Base-by-base conservation (phyloP, 2,113 vertebrate genomes). In the Piprites chloris region DNA sequence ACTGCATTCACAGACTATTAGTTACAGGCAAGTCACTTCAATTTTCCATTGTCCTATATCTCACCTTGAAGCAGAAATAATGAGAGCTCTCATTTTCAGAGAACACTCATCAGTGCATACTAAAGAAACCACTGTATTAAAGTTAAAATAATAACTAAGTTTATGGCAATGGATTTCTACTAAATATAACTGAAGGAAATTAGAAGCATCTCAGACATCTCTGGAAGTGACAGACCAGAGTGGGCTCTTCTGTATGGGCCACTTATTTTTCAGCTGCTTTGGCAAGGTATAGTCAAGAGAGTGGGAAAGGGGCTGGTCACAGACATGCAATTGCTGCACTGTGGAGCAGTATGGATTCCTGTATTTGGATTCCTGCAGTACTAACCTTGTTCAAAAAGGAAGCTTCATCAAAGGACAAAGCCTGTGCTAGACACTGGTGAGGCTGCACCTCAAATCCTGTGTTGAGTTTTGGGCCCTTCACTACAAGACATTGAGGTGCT, bases 401-500 rank as follows among this genome's bases (percentile, higher is more conserved):
- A 85, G 9, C 14, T 73, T 76, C 79, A 35, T 35, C 3, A 5
- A 79, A 68, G 55, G 47, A 68, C 7, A 74, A 75, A 67, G 14
- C 62, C 39, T 46, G 3, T 32, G 11, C 53, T 35, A 32, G 20
- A n/a, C 46, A 30, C 28, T 75, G 20, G 24, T 47, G n/a, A 24
- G 16, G 24, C 53, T 41, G 71, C 24, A 32, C 21, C n/a, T 41
- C 2, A 1, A 39, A 53, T 53, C 11, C 39, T 22, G 23, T 46
- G 46, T 26, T 75, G 0, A 0, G 9, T 47, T 68, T 53, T 47
- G n/a, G 20, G 28, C 7, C 6, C 3, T 41, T 75, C 39, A 14
- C 20, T 53, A 12, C 39, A 61, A 55, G 11, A 14, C 13, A 9
- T 7, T 18, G 24, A 41, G 17, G 32, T 47, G 39, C 28, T 61